Evolutionary conservation across 2,888 invertebrate species (phyloP).

Genomic region (Ichneumoninae sp.): DNA sequence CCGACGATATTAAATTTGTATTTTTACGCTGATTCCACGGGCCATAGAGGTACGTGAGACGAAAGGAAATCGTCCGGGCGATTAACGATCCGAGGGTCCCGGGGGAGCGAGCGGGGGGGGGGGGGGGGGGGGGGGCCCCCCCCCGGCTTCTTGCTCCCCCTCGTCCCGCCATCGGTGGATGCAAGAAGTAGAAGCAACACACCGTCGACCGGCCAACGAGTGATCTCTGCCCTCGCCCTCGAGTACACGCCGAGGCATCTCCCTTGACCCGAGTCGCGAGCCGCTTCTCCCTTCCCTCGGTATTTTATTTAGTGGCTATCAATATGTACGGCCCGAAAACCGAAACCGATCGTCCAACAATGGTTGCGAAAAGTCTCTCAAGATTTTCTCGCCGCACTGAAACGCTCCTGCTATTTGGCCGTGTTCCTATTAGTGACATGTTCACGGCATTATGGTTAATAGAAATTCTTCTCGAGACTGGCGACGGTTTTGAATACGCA

Average conservation of each 20-base stretch:
- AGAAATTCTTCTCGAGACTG: too few species aligned
- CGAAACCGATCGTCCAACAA: slow-evolving; percentile 63
- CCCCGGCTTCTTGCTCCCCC: slow-evolving; percentile 17
- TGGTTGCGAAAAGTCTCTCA: slow-evolving; percentile 64
- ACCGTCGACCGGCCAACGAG: slow-evolving; percentile 25
- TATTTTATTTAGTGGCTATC: slow-evolving; percentile 83
- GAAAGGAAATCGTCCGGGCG: slow-evolving; percentile 85
- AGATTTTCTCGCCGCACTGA: slow-evolving; percentile 44
- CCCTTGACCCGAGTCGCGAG: slow-evolving; percentile 69
- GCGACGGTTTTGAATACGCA: too few species aligned
- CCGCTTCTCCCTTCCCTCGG: slow-evolving; percentile 65
- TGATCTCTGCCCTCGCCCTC: slow-evolving; percentile 37
- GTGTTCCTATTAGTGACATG: too few species aligned
- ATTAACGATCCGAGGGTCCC: slow-evolving; percentile 86
- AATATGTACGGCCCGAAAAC: slow-evolving; percentile 78
- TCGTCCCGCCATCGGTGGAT: neutral
- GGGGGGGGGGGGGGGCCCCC: too few species aligned
- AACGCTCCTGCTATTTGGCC: too few species aligned
- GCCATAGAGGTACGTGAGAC: slow-evolving; percentile 86
- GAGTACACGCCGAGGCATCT: slow-evolving; percentile 37
- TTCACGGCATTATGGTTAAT: too few species aligned
- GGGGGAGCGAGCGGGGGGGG: slow-evolving; percentile 73
- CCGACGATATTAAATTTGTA: slow-evolving; percentile 87
- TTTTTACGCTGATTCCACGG: slow-evolving; percentile 88
- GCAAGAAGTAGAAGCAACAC: slow-evolving; percentile 21